Base-by-base conservation (phyloP, 2,797 vertebrate species). In the Allobates femoralis region DNA sequence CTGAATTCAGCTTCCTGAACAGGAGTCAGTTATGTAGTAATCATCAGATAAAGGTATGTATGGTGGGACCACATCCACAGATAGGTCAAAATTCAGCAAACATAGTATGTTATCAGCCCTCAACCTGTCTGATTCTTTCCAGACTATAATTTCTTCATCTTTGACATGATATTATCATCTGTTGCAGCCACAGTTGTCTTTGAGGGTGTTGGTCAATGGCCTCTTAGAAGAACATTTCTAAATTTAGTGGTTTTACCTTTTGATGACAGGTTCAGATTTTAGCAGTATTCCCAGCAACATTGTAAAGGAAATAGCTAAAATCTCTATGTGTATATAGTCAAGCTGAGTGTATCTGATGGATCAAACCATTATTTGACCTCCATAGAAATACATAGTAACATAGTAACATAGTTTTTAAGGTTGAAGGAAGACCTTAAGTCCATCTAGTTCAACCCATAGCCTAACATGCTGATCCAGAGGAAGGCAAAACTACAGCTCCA, bases 31-130 rank as follows among this genome's bases (percentile, higher is more conserved):
- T 94, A 37, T 85, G 80, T 85, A 96, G 91, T 56, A 89, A 93
- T 90, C 91, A 91, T 85, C 93, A 95, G 79, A 92, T 95, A n/a
- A 94, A 95, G 95, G 95, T 96, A 87, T 26, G n/a, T 74, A 16
- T 58, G 30, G 32, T 58, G 28, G 32, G 30, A 56, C 19, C 19
- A 69, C 32, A 37, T 62, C 26, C 26, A 62, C 14, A n/a, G 32
- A 66, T 1, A 64, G 14, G 4, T 30, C 26, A 32, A 34, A 34
- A 37, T 37, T 73, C 23, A 73, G 23, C 37, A n/a, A n/a, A n/a
- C n/a, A n/a, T n/a, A n/a, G n/a, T n/a, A n/a, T 15, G 60, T 28
- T 64, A 64, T 64, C 60, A 11, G 28, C 10, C 5, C 2, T 12
- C 14, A 14, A 15, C 62, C 12, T 69, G 66, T 21, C 7, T 69